Base-by-base conservation (phyloP, 1,140 invertebrate genomes). In the Polypedilum vanderplanki region DNA sequence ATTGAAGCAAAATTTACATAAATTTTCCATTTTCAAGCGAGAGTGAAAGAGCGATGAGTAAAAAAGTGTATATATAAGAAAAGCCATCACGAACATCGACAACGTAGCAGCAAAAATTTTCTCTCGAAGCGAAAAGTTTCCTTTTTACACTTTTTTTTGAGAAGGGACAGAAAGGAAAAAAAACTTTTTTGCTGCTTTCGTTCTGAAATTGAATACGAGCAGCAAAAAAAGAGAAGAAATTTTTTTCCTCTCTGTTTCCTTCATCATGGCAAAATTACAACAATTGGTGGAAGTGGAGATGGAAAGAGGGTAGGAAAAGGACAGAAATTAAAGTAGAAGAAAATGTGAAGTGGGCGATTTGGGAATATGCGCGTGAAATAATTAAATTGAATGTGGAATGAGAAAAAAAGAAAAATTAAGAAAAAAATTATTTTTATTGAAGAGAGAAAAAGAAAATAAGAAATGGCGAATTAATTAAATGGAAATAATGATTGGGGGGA, bases 401-500 rank as follows among this genome's bases (percentile, higher is more conserved):
- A n/a, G 46, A n/a, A 12, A 12, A 12, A 57, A 57, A n/a, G 46
- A n/a, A n/a, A 12, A 46, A 46, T 46, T 46, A 15, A 46, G 9
- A 15, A 57, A n/a, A n/a, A 4, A n/a, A 1, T 12, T 46, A 46
- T 46, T 46, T 46, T 46, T 46, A 12, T 46, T n/a, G n/a, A 33
- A 5, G 2, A 33, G 24, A 33, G 24, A 33, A 57, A 57, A n/a
- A n/a, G n/a, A 57, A 57, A 57, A 57, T 57, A 57, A 57, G 46
- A 57, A 57, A 57, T 57, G 46, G 46, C 46, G 46, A 57, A 57
- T 57, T 57, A 57, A 57, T 57, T 57, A 57, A 57, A 57, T 57
- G 46, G 46, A 57, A 57, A 57, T 57, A 57, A 57, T n/a, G 46
- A 57, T 33, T 33, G 24, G 5, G 24, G 24, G 24, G n/a, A n/a